Base-by-base conservation (phyloP, 1,140 invertebrate genomes). In the Heliconius hermathena region DNA sequence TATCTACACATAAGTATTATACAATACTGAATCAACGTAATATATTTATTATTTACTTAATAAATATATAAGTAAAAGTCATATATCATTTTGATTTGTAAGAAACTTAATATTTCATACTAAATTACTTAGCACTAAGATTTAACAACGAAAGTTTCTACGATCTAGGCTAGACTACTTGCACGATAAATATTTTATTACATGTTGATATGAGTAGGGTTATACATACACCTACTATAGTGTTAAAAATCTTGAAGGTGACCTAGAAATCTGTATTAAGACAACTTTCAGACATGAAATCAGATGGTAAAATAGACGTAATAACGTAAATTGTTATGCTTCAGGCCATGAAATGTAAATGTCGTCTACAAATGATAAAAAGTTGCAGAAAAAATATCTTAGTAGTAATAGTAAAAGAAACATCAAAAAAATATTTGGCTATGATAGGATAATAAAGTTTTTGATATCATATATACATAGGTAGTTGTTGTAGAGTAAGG, bases 291-390 rank as follows among this genome's bases (percentile, higher is more conserved):
- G 13, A 66, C 26, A 26, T 5, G 22, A 66, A 16, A 57, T 74
- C 73, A 74, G 26, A 74, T 74, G 49, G 26, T 54, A 46, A 57
- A 33, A 29, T 74, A 13, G 73, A 57, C 49, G 46, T 33, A 74
- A 74, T 74, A 74, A 74, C 73, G 20, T 33, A 74, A 74, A 74
- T 74, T 74, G 73, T 52, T 74, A 33, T 36, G 52, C 73, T 74
- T 33, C 73, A 49, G 49, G 73, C 49, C n/a, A 57, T 54, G 73
- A 74, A 74, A 54, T 36, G 33, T 33, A 74, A 74, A 74, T 54
- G 26, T 29, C 52, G 46, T 66, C 60, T 66, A 29, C 22, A 26
- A 66, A 11, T 29, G 11, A 66, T 29, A 66, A 66, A 66, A 66
- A 66, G 54, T 60, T 8, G 0, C n/a, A 60, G 54, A 60, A 60